Base-by-base conservation (phyloP, 2,888 invertebrate species). In the Aleiodes testaceus region DNA sequence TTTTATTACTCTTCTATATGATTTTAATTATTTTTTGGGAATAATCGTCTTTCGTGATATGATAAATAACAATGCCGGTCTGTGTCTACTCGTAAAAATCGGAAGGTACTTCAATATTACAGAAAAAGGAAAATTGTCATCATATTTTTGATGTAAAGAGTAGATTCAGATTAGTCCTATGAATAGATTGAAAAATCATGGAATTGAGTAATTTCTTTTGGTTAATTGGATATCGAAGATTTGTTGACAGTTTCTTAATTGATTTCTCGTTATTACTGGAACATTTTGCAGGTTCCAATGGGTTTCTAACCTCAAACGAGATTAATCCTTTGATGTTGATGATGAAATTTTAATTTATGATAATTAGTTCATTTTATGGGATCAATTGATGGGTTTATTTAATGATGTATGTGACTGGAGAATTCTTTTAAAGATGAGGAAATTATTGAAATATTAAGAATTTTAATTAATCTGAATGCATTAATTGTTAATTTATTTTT, bases 41-140 rank as follows among this genome's bases (percentile, higher is more conserved):
- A n/a, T n/a, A 26, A 14, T 12, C 22, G 44, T 18, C 14, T 14
- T n/a, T 12, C 55, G 14, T 30, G 36, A 7, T 49, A 16, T 45
- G 12, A 44, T 49, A 68, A 30, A 47, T 18, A 18, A 12, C 6
- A 44, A 71, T 71, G 71, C 71, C 71, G 71, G 71, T 59, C 63
- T 71, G 49, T 44, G 52, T 52, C n/a, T 59, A 52, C n/a, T 66
- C 44, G 12, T 45, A 61, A 47, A 64, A 52, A 44, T 50, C 63
- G 36, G 63, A 69, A 69, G 69, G 69, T 69, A 66, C 44, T 66
- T 66, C 18, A 44, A n/a, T 42, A 50, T 16, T 18, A 18, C 59
- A 11, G 16, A 52, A 20, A 52, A 11, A 22, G 3, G n/a, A 9
- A 16, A 11, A 16, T 36, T 16, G 16, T 36, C 36, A 36, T 26